These are phyloP conservation scores for Stenodema calcarata DNA, from an alignment of 2,888 invertebrate genomes.

Conservation along the genomic window DNA sequence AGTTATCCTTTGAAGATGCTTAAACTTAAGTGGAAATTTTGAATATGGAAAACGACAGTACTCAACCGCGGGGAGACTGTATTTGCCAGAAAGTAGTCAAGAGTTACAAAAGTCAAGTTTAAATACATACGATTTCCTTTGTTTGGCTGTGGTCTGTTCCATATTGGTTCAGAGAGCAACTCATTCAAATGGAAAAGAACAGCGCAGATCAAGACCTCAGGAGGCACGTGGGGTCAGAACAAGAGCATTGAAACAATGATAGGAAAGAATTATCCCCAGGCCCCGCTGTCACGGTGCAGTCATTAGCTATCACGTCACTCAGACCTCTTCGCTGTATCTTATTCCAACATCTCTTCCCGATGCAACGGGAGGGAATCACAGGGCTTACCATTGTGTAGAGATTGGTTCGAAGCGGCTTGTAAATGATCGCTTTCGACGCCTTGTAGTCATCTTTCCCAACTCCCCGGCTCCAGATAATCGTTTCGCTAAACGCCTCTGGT, in stretches of 20 bases:
- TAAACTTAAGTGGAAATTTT: too few species aligned
- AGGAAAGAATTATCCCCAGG: neutral
- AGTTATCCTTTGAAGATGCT: too few species aligned
- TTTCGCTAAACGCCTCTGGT: neutral
- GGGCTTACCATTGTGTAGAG: constrained; percentile 6
- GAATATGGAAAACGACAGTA: too few species aligned
- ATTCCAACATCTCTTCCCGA: neutral
- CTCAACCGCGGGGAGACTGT: too few species aligned
- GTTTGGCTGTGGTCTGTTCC: too few species aligned
- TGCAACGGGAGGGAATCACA: neutral
- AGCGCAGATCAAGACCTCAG: neutral
- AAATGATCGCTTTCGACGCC: neutral
- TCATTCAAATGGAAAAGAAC: neutral
- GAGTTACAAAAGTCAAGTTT: too few species aligned
- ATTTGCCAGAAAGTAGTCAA: too few species aligned
- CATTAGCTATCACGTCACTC: constrained; percentile 1
- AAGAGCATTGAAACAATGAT: constrained; percentile 29
- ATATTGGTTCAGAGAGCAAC: too few species aligned
- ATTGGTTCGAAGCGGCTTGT: neutral
- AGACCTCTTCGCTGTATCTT: neutral
- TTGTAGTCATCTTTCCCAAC: neutral
- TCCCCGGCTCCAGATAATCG: neutral
- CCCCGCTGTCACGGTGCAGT: constrained; percentile 1
- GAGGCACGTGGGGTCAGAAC: constrained; percentile 22
- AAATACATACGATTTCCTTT: too few species aligned